Percentiles rank a stretch among this genome's conserved stretches.
phyloP scores from a whole-genome alignment of 2,888 invertebrate genomes.

The Erpobdella octoculata region DNA sequence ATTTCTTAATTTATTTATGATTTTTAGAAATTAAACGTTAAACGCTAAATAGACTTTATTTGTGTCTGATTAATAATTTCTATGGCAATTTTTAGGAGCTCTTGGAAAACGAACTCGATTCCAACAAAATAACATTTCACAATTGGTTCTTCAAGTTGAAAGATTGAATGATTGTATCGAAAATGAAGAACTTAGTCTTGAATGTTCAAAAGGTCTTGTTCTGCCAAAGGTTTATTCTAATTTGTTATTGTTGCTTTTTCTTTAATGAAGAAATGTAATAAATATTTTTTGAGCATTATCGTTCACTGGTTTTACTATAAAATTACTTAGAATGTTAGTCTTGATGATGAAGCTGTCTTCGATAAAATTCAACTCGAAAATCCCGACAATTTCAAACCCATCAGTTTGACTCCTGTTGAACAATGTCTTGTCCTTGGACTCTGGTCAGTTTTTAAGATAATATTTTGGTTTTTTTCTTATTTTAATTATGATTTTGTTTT shows the following conservation, averaged over 20 bases:
- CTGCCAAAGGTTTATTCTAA: too few relatives aligned
- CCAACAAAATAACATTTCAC: constrained; percentile 74
- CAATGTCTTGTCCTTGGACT: constrained; percentile 69
- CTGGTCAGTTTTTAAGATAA: constrained; percentile 59
- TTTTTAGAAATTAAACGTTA: too few relatives aligned
- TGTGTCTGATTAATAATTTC: constrained; percentile 20
- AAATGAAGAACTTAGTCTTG: neutral
- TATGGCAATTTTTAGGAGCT: constrained; percentile 55
- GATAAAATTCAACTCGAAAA: constrained; percentile 52
- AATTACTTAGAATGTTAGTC: constrained; percentile 59
- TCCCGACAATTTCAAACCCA: constrained; percentile 20
- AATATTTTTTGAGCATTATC: too few relatives aligned
- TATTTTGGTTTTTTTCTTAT: neutral
- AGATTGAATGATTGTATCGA: constrained; percentile 1
- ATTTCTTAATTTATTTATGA: too few relatives aligned
- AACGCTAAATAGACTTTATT: too few relatives aligned
- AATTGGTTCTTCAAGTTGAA: constrained; percentile 66
- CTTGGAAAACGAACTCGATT: constrained; percentile 82
- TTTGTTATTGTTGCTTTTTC: too few relatives aligned
- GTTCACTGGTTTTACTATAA: too few relatives aligned
- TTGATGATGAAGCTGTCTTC: constrained; percentile 79
- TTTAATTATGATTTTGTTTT: neutral
- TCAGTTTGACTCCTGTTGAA: constrained; percentile 39
- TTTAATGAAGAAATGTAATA: too few relatives aligned
- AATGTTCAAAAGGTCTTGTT: neutral